phyloP scores from a whole-genome alignment of 1,140 invertebrate genomes.

The Drosophila pachea region DNA sequence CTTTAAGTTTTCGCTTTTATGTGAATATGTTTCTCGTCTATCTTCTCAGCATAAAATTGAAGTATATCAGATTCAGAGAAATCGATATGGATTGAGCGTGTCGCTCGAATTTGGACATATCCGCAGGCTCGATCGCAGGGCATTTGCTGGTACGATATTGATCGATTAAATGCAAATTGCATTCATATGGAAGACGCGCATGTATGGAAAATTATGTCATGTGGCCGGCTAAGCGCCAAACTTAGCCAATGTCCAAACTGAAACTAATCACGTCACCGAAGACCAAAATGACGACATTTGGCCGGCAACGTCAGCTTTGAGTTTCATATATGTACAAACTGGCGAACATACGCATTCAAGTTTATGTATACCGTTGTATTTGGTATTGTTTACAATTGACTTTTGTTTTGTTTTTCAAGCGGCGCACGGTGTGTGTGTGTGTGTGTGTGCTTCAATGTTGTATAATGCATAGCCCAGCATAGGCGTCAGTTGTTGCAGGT shows the following conservation, averaged over 20 bases:
- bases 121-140: too few species aligned
- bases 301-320: slow-evolving; percentile 29
- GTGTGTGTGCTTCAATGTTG: slow-evolving; percentile 30
- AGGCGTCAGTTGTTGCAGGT: slow-evolving; percentile 30
- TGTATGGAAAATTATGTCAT: slow-evolving; percentile 39
- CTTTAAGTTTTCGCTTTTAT: slow-evolving; percentile 16
- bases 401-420: slow-evolving; percentile 23
- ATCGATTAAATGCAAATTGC: slow-evolving; percentile 29
- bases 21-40: neutral
- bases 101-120: too few species aligned
- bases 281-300: slow-evolving; percentile 47
- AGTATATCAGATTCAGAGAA: too few species aligned
- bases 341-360: neutral
- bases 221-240: slow-evolving; percentile 1
- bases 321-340: slow-evolving; percentile 27
- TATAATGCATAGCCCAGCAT: slow-evolving; percentile 15
- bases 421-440: too few species aligned
- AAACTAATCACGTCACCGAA: slow-evolving; percentile 45
- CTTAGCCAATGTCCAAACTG: slow-evolving; percentile 6
- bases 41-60: neutral
- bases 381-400: slow-evolving; percentile 31
- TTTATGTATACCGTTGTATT: slow-evolving; percentile 9
- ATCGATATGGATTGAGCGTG: too few species aligned
- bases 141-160: neutral
- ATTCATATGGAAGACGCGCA: slow-evolving; percentile 6